phyloP scores from a whole-genome alignment of 2,888 invertebrate species.

The Lasius fuliginosus region DNA sequence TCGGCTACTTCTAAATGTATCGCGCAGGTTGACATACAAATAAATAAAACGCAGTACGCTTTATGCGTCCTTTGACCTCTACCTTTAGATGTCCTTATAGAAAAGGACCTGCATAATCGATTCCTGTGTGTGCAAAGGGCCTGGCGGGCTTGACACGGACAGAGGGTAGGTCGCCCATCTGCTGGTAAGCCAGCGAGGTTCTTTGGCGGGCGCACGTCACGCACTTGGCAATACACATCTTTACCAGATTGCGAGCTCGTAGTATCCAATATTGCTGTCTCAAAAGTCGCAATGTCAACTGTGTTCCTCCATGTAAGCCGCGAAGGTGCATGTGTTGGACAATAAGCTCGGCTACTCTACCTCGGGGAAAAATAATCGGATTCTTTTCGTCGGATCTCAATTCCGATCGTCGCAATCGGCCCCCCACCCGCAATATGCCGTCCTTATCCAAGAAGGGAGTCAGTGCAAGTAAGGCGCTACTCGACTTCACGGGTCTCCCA shows the following conservation, averaged over 20 bases:
- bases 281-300: not conserved
- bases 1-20: too few species aligned
- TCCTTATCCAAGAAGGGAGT: not conserved
- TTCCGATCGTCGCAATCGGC: not conserved
- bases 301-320: not conserved
- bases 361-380: not conserved
- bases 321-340: not conserved
- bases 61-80: too few species aligned
- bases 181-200: not conserved
- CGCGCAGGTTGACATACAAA: too few species aligned
- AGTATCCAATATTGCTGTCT: constrained; percentile 3
- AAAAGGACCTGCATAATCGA: constrained; percentile 27
- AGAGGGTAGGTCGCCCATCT: constrained; percentile 4
- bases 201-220: constrained; percentile 5
- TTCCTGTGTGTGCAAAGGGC: not conserved
- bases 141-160: not conserved
- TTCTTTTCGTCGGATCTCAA: not conserved
- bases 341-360: not conserved
- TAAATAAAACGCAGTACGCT: too few species aligned
- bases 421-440: not conserved
- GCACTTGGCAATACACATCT: not conserved
- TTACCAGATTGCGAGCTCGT: not conserved
- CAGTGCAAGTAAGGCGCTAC: not conserved
- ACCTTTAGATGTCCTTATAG: not conserved
- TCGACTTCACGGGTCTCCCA: not conserved